phyloP scores from a whole-genome alignment of 2,797 vertebrate species.

The Lithobates sylvaticus region DNA sequence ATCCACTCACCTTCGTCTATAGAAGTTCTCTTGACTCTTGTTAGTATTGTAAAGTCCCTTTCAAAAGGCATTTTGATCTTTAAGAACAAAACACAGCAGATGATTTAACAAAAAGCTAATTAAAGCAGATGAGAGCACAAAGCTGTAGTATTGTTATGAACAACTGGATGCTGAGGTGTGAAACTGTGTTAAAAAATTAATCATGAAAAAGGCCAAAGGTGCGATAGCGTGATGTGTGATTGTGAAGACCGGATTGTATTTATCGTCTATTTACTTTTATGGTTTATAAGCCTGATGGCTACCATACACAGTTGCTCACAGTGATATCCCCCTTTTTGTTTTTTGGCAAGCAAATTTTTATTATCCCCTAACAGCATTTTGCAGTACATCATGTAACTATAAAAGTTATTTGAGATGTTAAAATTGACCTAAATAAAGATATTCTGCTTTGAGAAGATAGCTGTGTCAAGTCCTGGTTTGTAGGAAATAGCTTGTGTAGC shows the following conservation, averaged over 20 bases:
- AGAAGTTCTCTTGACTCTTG: conserved; percentile 84
- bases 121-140: conserved; percentile 78
- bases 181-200: conserved; percentile 68
- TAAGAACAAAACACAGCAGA: conserved; percentile 69
- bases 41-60: conserved; percentile 84
- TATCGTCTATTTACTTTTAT: conserved; percentile 67
- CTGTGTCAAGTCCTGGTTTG: conserved; percentile 31
- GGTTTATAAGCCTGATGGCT: conserved; percentile 83
- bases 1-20: conserved; percentile 82
- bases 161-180: conserved; percentile 77
- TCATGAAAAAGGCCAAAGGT: conserved; percentile 71
- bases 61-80: conserved; percentile 81
- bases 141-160: conserved; percentile 79
- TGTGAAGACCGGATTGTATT: conserved; percentile 5
- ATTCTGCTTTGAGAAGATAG: conserved; percentile 12
- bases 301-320: conserved; percentile 85
- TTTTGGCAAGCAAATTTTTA: conserved; percentile 51
- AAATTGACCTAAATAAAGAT: conserved; percentile 8
- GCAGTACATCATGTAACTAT: conserved; percentile 25
- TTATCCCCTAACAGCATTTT: conserved; percentile 15
- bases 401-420: conserved; percentile 35
- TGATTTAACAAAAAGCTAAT: conserved; percentile 80
- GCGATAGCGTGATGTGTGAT: conserved; percentile 52
- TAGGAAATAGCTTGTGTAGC: conserved; percentile 16
- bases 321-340: conserved; percentile 71